A percentile compares a stretch with the other conserved stretches of the same genome.
phyloP scores from a whole-genome alignment of 2,888 invertebrate species.

The Saturnia pavonia region DNA sequence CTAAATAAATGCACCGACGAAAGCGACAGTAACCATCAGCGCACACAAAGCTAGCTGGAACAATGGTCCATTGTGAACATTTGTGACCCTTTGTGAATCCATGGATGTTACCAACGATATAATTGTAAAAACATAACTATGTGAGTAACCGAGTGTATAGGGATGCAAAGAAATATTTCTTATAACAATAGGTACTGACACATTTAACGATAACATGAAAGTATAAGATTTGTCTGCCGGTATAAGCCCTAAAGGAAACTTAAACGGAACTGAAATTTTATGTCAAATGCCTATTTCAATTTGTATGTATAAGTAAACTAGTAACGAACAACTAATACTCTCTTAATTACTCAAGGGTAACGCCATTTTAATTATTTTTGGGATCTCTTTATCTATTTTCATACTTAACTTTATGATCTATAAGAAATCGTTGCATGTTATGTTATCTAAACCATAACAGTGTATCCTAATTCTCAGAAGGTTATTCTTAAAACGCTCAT shows the following conservation, averaged over 20 bases:
- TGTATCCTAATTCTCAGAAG: background rate
- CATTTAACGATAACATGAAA: background rate
- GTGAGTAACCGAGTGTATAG: background rate
- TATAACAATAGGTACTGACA: background rate
- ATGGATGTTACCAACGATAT: constrained; percentile 33
- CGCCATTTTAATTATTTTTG: background rate
- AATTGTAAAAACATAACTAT: constrained; percentile 35
- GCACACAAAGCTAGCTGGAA: constrained; percentile 31
- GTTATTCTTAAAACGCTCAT: background rate
- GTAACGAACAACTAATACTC: too few relatives aligned
- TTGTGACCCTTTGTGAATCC: constrained; percentile 32
- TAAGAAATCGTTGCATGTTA: background rate
- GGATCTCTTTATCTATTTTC: background rate
- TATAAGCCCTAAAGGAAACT: too few relatives aligned
- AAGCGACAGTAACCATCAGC: constrained; percentile 37
- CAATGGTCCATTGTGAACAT: constrained; percentile 63
- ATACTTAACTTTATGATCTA: background rate
- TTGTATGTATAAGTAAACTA: too few relatives aligned
- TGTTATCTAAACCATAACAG: background rate
- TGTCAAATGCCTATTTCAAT: too few relatives aligned
- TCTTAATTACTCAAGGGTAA: background rate
- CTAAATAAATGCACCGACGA: constrained; percentile 20
- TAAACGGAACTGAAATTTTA: too few relatives aligned
- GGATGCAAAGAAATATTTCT: background rate
- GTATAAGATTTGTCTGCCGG: background rate